phyloP scores from a whole-genome alignment of 2,113 vertebrate genomes.

The Campylomormyrus tamandua region DNA sequence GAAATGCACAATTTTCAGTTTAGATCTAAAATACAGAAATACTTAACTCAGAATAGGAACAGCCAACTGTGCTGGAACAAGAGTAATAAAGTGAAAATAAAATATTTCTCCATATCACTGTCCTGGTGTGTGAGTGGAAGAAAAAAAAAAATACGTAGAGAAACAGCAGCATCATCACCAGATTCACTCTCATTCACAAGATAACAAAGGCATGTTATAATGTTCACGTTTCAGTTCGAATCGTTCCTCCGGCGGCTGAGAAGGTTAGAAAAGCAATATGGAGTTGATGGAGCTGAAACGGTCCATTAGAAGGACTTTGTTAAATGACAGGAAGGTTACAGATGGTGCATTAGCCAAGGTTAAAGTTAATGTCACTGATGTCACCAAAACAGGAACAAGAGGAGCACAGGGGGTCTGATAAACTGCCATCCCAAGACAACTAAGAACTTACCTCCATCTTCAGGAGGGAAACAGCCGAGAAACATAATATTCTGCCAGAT shows the following conservation, averaged over 20 bases:
- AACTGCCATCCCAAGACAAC: background rate
- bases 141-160: background rate
- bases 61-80: background rate
- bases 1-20: background rate
- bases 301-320: background rate
- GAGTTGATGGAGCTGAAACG: background rate
- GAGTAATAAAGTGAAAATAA: background rate
- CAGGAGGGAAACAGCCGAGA: constrained; percentile 17
- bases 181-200: background rate
- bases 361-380: background rate
- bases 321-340: background rate
- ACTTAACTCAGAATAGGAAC: background rate
- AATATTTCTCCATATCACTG: background rate
- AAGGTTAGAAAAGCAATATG: background rate
- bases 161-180: background rate
- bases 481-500: constrained; percentile 25
- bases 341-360: background rate
- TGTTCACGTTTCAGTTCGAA: background rate
- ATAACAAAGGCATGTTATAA: background rate
- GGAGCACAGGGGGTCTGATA: background rate
- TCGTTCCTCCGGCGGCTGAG: background rate
- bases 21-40: background rate
- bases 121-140: background rate
- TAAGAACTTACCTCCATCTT: constrained; percentile 56
- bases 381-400: background rate